A percentile compares a stretch with the other conserved stretches of the same genome.
Evolutionary conservation across 1,140 invertebrate species (phyloP).

Genomic region (Muscidifurax raptorellus): DNA sequence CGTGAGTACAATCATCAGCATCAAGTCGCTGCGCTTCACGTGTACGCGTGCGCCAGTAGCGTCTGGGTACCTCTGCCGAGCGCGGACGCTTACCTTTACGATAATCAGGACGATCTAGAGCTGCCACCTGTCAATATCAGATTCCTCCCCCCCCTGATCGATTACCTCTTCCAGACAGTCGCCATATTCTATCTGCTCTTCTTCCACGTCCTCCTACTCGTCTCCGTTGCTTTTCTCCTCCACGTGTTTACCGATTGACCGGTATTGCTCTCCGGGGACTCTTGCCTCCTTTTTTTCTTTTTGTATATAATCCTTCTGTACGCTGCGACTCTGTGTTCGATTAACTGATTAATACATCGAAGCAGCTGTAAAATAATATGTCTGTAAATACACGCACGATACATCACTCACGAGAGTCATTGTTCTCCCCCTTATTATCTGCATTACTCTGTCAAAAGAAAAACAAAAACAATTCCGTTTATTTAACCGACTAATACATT

Average conservation of each 20-base stretch:
- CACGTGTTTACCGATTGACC: conserved; percentile 6
- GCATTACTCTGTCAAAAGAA: background rate
- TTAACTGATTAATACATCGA: background rate
- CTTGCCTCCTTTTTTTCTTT: background rate
- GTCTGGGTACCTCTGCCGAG: conserved; percentile 18
- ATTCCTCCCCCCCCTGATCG: background rate
- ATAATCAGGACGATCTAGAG: background rate
- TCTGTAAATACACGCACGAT: background rate
- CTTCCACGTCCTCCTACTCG: conserved; percentile 18
- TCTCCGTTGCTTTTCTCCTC: conserved; percentile 2
- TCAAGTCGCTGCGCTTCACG: conserved; percentile 6
- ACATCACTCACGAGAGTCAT: background rate
- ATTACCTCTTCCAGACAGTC: background rate
- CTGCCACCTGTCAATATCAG: background rate
- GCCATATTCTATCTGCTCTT: conserved; percentile 29
- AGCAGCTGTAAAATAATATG: background rate
- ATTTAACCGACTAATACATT: no score
- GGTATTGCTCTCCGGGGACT: background rate
- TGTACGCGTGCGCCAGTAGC: conserved; percentile 11
- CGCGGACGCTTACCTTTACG: conserved; percentile 3
- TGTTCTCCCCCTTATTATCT: background rate
- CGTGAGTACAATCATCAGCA: conserved; percentile 65
- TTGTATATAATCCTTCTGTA: no score
- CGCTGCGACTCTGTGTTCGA: no score
- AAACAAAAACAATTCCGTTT: no score